A percentile compares a stretch with the other conserved stretches of the same genome.
phyloP scores from a whole-genome alignment of 2,797 vertebrate genomes.

The Dendrocincla tyrannina region DNA sequence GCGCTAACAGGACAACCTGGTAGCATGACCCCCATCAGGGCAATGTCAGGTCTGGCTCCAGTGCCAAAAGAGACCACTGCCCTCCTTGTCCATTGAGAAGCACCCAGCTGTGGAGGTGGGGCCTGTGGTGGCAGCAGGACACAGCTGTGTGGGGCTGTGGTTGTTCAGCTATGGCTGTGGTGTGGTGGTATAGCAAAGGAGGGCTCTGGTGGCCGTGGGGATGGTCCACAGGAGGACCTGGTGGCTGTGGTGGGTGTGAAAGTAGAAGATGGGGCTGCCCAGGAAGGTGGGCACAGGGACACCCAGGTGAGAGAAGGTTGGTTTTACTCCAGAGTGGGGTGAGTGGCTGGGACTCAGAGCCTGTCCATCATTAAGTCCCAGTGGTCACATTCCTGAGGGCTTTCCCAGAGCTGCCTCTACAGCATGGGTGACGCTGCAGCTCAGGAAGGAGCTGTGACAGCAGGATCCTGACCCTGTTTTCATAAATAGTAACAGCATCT shows the following conservation, averaged over 20 bases:
- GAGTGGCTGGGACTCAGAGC: not conserved
- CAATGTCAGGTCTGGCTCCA: not conserved
- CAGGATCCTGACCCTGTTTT: constrained; percentile 25
- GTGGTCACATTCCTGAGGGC: not conserved
- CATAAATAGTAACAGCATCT: constrained; percentile 31
- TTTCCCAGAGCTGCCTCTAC: not conserved
- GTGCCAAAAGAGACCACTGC: not conserved
- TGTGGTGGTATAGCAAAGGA: not conserved
- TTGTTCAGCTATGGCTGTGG: not conserved
- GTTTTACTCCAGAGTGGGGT: not conserved
- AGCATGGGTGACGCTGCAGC: not conserved
- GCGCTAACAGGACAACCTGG: fast-evolving
- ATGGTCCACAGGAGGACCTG: not conserved
- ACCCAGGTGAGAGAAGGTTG: not conserved
- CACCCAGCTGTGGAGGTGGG: not conserved
- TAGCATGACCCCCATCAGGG: fast-evolving
- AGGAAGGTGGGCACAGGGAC: not conserved
- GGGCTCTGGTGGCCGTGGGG: not conserved
- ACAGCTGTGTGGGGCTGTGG: fast-evolving
- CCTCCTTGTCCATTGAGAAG: not conserved
- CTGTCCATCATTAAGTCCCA: not conserved
- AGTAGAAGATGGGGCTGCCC: not conserved
- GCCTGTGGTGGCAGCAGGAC: not conserved
- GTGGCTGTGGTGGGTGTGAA: not conserved
- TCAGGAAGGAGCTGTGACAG: not conserved